Percentiles rank a stretch among this genome's conserved stretches.
Evolutionary conservation across 2,797 vertebrate genomes (phyloP).

Genomic region (Macroramphosus scolopax): DNA sequence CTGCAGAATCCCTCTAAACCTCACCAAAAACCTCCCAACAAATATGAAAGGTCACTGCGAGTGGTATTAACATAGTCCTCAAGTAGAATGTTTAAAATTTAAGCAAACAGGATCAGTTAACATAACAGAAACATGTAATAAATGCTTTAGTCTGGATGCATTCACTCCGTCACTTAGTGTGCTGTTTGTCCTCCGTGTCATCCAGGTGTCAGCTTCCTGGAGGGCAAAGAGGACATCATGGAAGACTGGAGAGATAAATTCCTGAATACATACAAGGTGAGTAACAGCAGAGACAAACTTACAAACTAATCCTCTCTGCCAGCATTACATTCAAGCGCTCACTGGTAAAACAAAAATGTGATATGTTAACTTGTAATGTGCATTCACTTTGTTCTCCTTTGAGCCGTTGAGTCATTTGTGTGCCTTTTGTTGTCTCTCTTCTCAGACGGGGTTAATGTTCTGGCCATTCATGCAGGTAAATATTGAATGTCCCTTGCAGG

Average conservation of each 20-base stretch:
- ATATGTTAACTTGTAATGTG: too few species aligned
- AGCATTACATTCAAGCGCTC: neutral
- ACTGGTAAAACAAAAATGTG: too few species aligned
- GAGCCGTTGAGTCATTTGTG: neutral
- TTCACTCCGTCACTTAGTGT: neutral
- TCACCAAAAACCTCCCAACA: too few species aligned
- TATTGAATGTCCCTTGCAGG: slow-evolving; percentile 2
- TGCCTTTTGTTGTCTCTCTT: slow-evolving; percentile 56
- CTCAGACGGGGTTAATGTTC: slow-evolving; percentile 88
- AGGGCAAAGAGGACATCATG: slow-evolving; percentile 85
- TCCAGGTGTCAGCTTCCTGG: slow-evolving; percentile 86
- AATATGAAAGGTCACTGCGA: too few species aligned
- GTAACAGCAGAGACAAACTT: slow-evolving; percentile 19
- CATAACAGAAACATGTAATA: too few species aligned
- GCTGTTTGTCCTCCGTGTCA: slow-evolving; percentile 8
- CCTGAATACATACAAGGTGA: slow-evolving; percentile 89
- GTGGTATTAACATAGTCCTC: too few species aligned
- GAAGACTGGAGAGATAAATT: slow-evolving; percentile 88
- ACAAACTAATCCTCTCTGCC: neutral
- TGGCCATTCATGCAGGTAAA: slow-evolving; percentile 93
- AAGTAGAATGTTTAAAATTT: too few species aligned
- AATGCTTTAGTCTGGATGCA: too few species aligned
- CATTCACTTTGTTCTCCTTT: too few species aligned
- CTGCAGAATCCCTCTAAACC: too few species aligned
- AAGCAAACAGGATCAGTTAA: too few species aligned